Evolutionary conservation across 1,140 invertebrate genomes (phyloP), one percentile per base, ranked within the genome.

Genomic region (Zaprionus tsacasi): DNA sequence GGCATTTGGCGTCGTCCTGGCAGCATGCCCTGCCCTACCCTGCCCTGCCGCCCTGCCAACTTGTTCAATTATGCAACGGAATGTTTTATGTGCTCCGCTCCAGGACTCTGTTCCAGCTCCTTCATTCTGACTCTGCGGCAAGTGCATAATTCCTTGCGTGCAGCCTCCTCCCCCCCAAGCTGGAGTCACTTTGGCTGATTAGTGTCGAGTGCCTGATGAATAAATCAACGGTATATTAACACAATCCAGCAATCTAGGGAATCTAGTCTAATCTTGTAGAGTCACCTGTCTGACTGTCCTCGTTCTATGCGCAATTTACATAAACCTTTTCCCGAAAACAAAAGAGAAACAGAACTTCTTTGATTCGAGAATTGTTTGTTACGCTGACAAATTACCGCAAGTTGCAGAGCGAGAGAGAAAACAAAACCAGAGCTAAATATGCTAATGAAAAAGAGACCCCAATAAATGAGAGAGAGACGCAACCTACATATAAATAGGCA

Each of bases 1-100:
- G 50, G 66, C 50, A 57, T 69, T 70, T 75, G 57, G 66, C 50
- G 57, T 68, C 70, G 36, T 74, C 65, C 58, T 56, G 69, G 60
- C 76, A 69, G 50, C 5, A 25, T 35, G 59, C 33, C 43, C 15
- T 30, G 6, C 27, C 27, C 27, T 30, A 3, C 27, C 17, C 17
- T n/a, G 3, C 38, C 6, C 57, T 50, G 21, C 65, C 40, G 67
- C 36, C n/a, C 54, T 69, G 68, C 68, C 73, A 76, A 67, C 80
- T 81, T 80, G 66, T 73, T 87, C 83, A 87, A 87, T 87, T 87
- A 87, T 87, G 83, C 83, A 87, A 56, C 81, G 83, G 61, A 87
- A 87, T 87, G 83, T 83, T 87, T 87, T 87, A 87, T 87, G 80
- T 57, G 57, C 77, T 63, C 38, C 45, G 33, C 33, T 8, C 10